Evolutionary conservation across 2,888 invertebrate species (phyloP).

Genomic region (Xanthia icteritia): DNA sequence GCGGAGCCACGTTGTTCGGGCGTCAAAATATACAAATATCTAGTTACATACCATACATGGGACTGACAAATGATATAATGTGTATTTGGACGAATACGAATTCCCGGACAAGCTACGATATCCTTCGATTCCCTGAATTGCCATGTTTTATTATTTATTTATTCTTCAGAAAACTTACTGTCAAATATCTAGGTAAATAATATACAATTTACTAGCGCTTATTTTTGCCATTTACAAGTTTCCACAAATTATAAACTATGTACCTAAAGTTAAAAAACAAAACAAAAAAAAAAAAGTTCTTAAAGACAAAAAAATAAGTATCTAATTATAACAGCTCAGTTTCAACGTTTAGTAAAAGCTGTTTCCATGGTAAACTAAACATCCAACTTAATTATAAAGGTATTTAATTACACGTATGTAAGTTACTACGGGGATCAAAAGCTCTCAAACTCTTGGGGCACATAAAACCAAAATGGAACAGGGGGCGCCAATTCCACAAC

Average conservation of each 20-base stretch:
- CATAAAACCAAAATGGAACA: conserved; percentile 35
- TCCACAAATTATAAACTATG: no score
- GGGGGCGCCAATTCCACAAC: conserved; percentile 25
- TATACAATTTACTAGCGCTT: no score
- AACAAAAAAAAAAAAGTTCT: no score
- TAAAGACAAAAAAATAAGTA: no score
- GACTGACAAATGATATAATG: conserved; percentile 30
- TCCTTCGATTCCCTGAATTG: conserved; percentile 6
- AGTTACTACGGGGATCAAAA: conserved; percentile 24
- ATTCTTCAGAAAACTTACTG: no score
- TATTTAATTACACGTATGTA: conserved; percentile 40
- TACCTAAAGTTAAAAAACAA: no score
- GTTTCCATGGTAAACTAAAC: conserved; percentile 3
- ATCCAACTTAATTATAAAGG: neutral
- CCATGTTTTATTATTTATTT: neutral
- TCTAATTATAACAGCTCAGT: neutral
- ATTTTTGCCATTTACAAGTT: no score
- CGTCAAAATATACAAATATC: conserved; percentile 10
- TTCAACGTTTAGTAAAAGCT: conserved; percentile 12
- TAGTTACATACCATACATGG: conserved; percentile 7
- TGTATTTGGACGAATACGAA: conserved; percentile 14
- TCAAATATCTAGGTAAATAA: no score
- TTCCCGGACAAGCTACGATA: neutral
- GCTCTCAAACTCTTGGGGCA: conserved; percentile 9
- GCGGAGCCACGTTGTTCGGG: conserved; percentile 8